A percentile compares a stretch with the other conserved stretches of the same genome.
Conservation (phyloP, 2,888 invertebrate species). For the Caenorhabditis sp. region DNA sequence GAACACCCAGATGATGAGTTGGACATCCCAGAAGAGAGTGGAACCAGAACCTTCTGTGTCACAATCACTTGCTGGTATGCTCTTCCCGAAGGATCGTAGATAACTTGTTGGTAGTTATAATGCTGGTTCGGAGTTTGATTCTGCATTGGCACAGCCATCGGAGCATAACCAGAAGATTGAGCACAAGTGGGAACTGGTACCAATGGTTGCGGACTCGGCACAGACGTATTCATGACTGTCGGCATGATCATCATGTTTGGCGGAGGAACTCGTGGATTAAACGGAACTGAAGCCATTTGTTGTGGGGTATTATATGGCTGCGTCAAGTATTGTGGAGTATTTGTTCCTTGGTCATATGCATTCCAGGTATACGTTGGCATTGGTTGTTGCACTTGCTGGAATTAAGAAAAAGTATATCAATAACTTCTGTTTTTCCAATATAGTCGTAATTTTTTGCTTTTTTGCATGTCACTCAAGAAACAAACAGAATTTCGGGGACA, state of each 20-base stretch:
- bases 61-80: neutral
- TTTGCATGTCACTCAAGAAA: neutral
- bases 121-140: neutral
- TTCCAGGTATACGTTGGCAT: neutral
- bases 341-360: neutral
- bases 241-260: too few species aligned
- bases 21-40: neutral
- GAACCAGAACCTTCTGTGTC: neutral
- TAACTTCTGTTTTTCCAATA: neutral
- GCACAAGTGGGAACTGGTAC: too few species aligned
- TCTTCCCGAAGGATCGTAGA: neutral
- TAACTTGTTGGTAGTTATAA: neutral
- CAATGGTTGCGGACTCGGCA: too few species aligned
- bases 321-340: neutral
- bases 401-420: neutral
- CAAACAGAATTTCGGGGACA: constrained; percentile 3
- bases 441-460: too few species aligned
- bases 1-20: neutral
- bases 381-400: neutral
- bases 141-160: neutral
- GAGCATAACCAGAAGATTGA: neutral
- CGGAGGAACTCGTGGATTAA: neutral
- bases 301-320: neutral
- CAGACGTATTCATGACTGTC: too few species aligned
- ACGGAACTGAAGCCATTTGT: neutral